Evolutionary conservation across 2,888 invertebrate species (phyloP), one percentile per base, ranked within the genome.

Genomic region (Pogonocherus hispidulus): DNA sequence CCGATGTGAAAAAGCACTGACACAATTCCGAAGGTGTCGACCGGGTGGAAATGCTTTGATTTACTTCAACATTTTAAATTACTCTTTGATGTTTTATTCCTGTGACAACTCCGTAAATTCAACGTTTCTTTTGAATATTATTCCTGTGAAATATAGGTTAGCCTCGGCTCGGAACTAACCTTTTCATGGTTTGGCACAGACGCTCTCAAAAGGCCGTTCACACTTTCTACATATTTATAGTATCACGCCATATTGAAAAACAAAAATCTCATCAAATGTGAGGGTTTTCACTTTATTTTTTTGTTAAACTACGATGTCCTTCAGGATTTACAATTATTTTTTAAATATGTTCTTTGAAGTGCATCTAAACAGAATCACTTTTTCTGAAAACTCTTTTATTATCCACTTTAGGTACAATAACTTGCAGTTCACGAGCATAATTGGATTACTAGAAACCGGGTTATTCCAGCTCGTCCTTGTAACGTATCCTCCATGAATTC

Each of bases 21-120:
- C 51, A 52, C 52, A 52, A 41, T 64, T 55, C 44, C 54, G 46
- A 55, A 64, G 64, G 64, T 64, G 64, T 64, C 64, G 44, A n/a
- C 64, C 27, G 54, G 41, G 18, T 44, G 64, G 27, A 63, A 55
- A 16, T 11, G 44, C 54, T 55, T 64, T 52, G 54, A 55, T 64
- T 64, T 37, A 55, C 54, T 63, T 46, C 47, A 27, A 47, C 16
- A 19, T 47, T 47, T 32, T 27, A 47, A 47, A 59, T 47, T 32
- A 59, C 47, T 23, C 59, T 46, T 59, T 46, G 59, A 32, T 27
- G 47, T 59, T 47, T 59, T 59, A 59, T 59, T 59, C 23, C 16
- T 37, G 37, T 37, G 55, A 55, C 55, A 22, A 27, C 35, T 37
- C 35, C 23, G 37, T 35, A 55, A 37, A 23, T 22, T 19, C 37